A percentile compares a stretch with the other conserved stretches of the same genome.
Evolutionary conservation across 2,888 invertebrate species (phyloP).

Genomic region (Hemicrepidius hirtus): DNA sequence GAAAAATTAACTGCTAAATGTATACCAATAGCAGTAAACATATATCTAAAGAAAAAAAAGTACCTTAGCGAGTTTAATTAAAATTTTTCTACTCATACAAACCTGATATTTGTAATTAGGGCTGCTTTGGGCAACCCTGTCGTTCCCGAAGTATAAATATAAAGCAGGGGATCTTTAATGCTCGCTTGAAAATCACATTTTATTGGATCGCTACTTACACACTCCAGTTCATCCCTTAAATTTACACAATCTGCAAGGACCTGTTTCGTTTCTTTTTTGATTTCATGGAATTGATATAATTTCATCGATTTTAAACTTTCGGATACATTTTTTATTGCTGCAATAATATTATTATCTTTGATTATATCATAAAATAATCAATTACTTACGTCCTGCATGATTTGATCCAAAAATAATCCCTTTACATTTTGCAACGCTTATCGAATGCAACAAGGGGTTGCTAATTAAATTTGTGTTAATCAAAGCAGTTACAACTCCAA

Average conservation of each 20-base stretch:
- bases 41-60: neutral
- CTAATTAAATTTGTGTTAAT: constrained; percentile 92
- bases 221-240: constrained; percentile 57
- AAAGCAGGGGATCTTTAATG: constrained; percentile 82
- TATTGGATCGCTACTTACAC: constrained; percentile 11
- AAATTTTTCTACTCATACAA: too few species aligned
- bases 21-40: neutral
- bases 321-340: constrained; percentile 36
- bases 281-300: constrained; percentile 67
- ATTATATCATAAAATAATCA: neutral
- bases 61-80: too few species aligned
- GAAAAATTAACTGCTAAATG: neutral
- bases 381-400: constrained; percentile 59
- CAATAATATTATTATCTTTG: neutral
- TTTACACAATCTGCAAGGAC: constrained; percentile 50
- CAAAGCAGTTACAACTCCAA: constrained; percentile 89
- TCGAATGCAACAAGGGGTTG: constrained; percentile 88
- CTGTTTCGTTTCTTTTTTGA: constrained; percentile 8
- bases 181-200: constrained; percentile 26
- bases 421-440: constrained; percentile 86
- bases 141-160: constrained; percentile 96
- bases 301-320: constrained; percentile 52
- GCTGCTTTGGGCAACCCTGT: constrained; percentile 98
- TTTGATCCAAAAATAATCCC: constrained; percentile 85
- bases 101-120: constrained; percentile 79